These are phyloP conservation scores for Trematocara unimaculatum DNA, from an alignment of 2,113 vertebrate species.

Conservation along the genomic window DNA sequence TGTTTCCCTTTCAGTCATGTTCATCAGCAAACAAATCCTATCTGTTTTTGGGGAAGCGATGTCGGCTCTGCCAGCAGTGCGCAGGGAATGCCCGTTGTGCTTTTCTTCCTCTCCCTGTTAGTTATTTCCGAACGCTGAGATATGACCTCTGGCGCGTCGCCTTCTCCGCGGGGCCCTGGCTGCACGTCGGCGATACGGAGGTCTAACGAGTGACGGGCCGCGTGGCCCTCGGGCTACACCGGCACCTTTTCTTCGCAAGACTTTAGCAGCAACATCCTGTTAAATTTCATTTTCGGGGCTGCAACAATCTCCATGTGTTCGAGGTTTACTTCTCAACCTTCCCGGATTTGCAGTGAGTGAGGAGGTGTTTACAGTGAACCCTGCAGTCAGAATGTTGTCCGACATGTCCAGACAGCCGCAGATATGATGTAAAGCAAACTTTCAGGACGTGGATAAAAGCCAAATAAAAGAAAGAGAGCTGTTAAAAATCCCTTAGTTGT, in stretches of 20 bases:
- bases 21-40: constrained; percentile 57
- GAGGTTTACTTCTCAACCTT: constrained; percentile 28
- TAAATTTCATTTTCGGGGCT: not conserved
- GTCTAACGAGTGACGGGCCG: not conserved
- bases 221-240: not conserved
- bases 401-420: not conserved
- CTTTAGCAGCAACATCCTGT: constrained; percentile 21
- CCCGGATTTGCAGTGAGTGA: constrained; percentile 1
- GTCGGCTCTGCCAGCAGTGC: constrained; percentile 13
- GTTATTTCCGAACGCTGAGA: constrained; percentile 49
- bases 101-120: constrained; percentile 43
- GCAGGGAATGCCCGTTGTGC: constrained; percentile 20
- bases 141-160: constrained; percentile 36
- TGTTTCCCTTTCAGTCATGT: constrained; percentile 39
- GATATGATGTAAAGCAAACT: constrained; percentile 8
- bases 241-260: not conserved
- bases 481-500: not conserved
- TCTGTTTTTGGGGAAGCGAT: constrained; percentile 29
- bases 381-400: not conserved
- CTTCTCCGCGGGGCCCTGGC: constrained; percentile 9
- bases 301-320: constrained; percentile 30
- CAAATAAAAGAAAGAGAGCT: not conserved
- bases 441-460: not conserved
- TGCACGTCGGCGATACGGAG: not conserved
- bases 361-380: constrained; percentile 22